These are phyloP conservation scores for Globodera rostochiensis DNA, from an alignment of 1,140 invertebrate genomes.

Conservation along the genomic window DNA sequence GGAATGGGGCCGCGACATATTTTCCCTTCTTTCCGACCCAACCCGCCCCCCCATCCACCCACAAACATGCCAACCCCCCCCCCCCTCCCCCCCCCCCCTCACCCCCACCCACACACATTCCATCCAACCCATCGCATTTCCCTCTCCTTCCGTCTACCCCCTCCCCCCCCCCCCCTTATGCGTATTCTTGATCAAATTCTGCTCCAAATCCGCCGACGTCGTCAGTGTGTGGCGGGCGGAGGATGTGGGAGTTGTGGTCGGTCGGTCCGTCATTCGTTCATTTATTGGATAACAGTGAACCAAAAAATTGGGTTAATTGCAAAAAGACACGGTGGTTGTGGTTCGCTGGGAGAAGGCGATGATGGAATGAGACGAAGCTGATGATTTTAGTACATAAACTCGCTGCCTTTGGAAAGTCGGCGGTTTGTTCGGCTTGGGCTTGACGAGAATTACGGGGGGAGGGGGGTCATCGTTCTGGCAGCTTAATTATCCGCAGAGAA, in stretches of 20 bases:
- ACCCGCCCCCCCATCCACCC: background rate
- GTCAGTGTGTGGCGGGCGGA: background rate
- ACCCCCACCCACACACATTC: background rate
- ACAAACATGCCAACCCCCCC: background rate
- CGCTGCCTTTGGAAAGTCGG: too few species aligned
- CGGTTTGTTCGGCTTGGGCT: too few species aligned
- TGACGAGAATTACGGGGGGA: too few species aligned
- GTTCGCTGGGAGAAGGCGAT: background rate
- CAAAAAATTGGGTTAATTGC: conserved; percentile 9
- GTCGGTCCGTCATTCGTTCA: background rate
- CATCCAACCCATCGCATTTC: background rate
- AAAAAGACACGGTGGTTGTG: background rate
- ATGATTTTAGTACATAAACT: too few species aligned
- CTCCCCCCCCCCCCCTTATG: background rate
- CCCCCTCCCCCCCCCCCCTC: too few species aligned
- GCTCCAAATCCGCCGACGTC: background rate
- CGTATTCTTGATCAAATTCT: background rate
- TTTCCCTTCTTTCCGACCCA: background rate
- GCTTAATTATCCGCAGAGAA: too few species aligned
- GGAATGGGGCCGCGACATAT: conserved; percentile 16
- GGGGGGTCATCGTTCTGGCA: too few species aligned
- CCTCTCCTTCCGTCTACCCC: too few species aligned
- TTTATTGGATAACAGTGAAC: conserved; percentile 11
- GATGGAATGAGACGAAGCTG: background rate
- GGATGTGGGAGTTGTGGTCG: background rate